phyloP scores from a whole-genome alignment of 2,113 vertebrate genomes.

The Cygnus buccinator region DNA sequence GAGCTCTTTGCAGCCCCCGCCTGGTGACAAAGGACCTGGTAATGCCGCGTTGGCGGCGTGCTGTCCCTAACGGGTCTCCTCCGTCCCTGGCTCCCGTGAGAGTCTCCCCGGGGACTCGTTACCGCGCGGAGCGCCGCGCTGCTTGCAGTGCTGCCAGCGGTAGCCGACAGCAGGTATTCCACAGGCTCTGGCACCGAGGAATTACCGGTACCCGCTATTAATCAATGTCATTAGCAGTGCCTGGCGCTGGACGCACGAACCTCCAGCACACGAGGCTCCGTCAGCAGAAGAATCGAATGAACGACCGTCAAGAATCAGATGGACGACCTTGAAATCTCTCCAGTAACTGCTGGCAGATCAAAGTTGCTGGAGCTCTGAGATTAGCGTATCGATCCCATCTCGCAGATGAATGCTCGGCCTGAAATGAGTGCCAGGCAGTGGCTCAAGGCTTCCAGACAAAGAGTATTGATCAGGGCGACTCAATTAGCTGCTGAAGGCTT shows the following conservation, averaged over 20 bases:
- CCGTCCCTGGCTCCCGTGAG: background rate
- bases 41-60: background rate
- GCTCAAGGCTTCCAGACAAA: constrained; percentile 9
- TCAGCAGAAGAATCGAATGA: background rate
- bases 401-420: background rate
- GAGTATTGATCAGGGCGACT: background rate
- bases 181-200: accelerated
- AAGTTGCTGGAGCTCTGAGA: background rate
- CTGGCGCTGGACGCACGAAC: accelerated
- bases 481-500: background rate
- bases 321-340: background rate
- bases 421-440: background rate
- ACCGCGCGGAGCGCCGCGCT: background rate
- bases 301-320: background rate
- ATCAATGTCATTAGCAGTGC: background rate
- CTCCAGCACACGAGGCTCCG: accelerated
- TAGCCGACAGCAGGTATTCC: background rate
- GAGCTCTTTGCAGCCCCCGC: background rate
- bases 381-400: background rate
- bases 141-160: background rate
- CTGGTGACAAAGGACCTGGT: background rate
- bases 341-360: background rate
- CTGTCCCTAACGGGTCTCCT: background rate
- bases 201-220: background rate
- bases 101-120: background rate